phyloP scores from a whole-genome alignment of 1,140 invertebrate species.

The Nebria ingens region DNA sequence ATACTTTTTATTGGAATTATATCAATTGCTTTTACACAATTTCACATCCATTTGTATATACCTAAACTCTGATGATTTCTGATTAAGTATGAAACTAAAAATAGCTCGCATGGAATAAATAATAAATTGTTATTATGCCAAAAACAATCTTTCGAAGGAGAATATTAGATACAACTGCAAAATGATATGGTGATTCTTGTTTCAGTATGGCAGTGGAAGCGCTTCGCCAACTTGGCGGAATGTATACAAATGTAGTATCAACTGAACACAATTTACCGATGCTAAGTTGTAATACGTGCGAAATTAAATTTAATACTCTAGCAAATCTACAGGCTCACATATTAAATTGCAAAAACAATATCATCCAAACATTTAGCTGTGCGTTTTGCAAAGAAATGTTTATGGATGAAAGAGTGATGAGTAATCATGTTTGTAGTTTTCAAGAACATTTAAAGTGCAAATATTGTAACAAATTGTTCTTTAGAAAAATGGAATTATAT shows the following conservation, averaged over 20 bases:
- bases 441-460: background rate
- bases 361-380: background rate
- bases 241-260: conserved; percentile 31
- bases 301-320: conserved; percentile 34
- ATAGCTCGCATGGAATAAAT: too few species aligned
- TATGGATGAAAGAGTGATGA: background rate
- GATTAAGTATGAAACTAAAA: too few species aligned
- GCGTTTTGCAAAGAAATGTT: background rate
- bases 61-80: too few species aligned
- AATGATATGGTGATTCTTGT: too few species aligned
- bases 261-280: conserved; percentile 17
- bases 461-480: background rate
- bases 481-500: background rate
- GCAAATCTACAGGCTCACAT: conserved; percentile 36
- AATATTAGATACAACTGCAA: too few species aligned
- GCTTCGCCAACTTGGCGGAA: conserved; percentile 37
- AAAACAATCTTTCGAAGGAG: too few species aligned
- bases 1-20: too few species aligned
- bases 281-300: conserved; percentile 32
- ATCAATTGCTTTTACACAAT: too few species aligned
- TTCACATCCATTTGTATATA: too few species aligned
- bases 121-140: too few species aligned
- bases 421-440: background rate
- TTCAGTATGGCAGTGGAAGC: conserved; percentile 39
- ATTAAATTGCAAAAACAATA: background rate